Base-by-base conservation (phyloP, 2,113 vertebrate species). In the Mobula birostris region DNA sequence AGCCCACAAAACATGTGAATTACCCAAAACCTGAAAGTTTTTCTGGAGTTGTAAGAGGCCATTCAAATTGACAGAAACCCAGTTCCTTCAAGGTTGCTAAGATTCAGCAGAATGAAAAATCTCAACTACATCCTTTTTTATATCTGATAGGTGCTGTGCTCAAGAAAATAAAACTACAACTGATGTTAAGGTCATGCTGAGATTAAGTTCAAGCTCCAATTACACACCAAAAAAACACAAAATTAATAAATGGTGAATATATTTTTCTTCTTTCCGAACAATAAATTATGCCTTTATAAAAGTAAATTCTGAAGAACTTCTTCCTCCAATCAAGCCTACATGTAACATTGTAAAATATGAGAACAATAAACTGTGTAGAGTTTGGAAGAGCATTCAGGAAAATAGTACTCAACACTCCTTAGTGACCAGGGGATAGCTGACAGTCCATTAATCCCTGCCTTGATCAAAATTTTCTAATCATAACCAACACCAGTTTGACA, bases 381-480 rank as follows among this genome's bases (percentile, higher is more conserved):
- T 15, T 40, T 70, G 88, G 63, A 91, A 91, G 21, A 91, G 32
- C 8, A 40, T 70, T 70, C 63, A 70, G 58, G 63, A 70, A 91
- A 70, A 70, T 91, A n/a, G 2, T 36, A 27, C 14, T 36, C 88
- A 70, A 36, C 15, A 40, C 36, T 40, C 66, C 32, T 27, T 70
- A 7, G 17, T 36, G 66, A 70, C 15, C 88, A 91, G 88, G n/a
- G 5, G 32, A 32, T 21, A 70, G 88, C 6, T 91, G 63, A 91
- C 88, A 91, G 61, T 91, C 88, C 48, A 85, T 85, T 85, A 85
- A 85, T 85, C 56, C 82, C 82, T 85, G 1, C 56, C 8, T 85
- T 68, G 88, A 4, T 91, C 88, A 70, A 66, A 68, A n/a, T 70
- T 91, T 91, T n/a, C 7, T 66, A 70, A 70, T 91, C 66, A 63